phyloP scores from a whole-genome alignment of 2,113 vertebrate species.

The Tangachromis dhanisi region DNA sequence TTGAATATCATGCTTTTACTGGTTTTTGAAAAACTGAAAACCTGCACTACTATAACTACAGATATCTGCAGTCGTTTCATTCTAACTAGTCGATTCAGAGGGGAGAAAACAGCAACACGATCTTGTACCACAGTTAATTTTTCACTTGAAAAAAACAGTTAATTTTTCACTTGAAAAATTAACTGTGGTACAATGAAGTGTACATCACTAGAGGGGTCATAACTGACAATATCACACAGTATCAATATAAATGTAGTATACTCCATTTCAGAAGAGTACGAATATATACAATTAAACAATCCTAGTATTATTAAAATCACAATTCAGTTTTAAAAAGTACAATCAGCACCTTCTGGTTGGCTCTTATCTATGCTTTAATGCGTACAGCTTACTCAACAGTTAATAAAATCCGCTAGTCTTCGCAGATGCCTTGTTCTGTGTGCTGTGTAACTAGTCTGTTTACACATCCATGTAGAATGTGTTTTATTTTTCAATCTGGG shows the following conservation, averaged over 20 bases:
- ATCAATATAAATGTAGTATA: not conserved
- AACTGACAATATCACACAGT: not conserved
- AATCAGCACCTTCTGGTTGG: not conserved
- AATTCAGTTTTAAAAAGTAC: not conserved
- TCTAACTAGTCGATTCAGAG: not conserved
- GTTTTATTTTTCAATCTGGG: not conserved
- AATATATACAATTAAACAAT: not conserved
- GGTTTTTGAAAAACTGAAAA: not conserved
- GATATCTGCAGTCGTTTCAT: not conserved
- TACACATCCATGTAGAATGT: not conserved
- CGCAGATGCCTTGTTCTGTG: conserved; percentile 20
- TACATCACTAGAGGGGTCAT: not conserved
- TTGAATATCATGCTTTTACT: not conserved
- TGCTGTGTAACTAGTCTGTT: not conserved
- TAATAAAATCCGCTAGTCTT: not conserved
- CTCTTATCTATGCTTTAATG: not conserved
- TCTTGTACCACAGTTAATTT: not conserved
- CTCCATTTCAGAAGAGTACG: not conserved
- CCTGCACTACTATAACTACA: not conserved
- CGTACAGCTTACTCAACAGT: not conserved
- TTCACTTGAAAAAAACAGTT: not conserved
- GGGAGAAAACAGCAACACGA: not conserved
- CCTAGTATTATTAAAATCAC: not conserved
- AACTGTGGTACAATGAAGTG: not conserved
- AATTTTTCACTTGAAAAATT: not conserved